Evolutionary conservation across 2,888 invertebrate genomes (phyloP), one percentile per base, ranked within the genome.

Genomic region (Ferrisia virgata): DNA sequence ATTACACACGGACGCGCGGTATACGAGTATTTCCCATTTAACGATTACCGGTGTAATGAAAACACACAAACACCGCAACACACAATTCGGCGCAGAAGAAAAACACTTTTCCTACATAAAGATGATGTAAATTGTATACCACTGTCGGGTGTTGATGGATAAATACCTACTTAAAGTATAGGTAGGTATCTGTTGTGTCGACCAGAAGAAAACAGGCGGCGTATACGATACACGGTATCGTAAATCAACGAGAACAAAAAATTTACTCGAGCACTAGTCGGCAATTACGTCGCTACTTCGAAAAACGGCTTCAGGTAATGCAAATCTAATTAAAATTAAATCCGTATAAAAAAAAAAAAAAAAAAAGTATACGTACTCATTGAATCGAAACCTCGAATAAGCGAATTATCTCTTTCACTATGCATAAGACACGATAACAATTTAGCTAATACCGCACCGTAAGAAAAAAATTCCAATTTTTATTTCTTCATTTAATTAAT

Each of bases 21-120:
- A 43, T n/a, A 13, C 25, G 79, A 79, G 36, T 80, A 36, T 80
- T 53, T 33, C 53, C 80, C 28, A 31, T 43, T 47, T 53, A 80
- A 80, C 53, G 80, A 80, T 80, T 80, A 80, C 25, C 80, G 80
- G n/a, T 40, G 79, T 79, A 43, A 40, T 79, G 79, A 64, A 22
- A 8, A 64, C 2, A 28, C 64, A 64, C 64, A 58, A 58, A 58
- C 80, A 13, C 18, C 80, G 80, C 53, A 53, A 39, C 43, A 39
- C 43, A 25, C 6, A 40, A 80, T 47, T 80, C 80, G 80, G 47
- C 80, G 80, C 80, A 80, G 33, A 80, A 22, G 53, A 80, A 80
- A 80, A 80, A 80, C 53, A 33, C 18, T 80, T 79, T 78, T 25
- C 47, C 28, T 25, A 18, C 43, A n/a, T n/a, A 43, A 33, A 79